A percentile compares a stretch with the other conserved stretches of the same genome.
phyloP scores from a whole-genome alignment of 2,888 invertebrate species.

The Eudasyphora cyanicolor region DNA sequence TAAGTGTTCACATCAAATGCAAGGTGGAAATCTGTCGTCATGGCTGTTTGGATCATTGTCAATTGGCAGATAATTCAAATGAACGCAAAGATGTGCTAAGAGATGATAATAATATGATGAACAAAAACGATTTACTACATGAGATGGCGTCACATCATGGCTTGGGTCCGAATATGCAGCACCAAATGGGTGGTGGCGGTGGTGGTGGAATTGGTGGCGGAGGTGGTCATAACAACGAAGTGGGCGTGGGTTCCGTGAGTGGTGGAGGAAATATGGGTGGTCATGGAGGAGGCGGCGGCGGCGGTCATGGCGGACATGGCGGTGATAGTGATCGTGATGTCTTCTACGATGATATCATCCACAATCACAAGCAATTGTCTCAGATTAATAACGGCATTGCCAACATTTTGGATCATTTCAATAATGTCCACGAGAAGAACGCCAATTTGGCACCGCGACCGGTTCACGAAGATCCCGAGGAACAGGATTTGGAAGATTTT shows the following conservation, averaged over 20 bases:
- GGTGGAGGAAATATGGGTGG: slow-evolving; percentile 36
- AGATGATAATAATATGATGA: slow-evolving; percentile 74
- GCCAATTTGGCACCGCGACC: slow-evolving; percentile 76
- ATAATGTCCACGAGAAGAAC: slow-evolving; percentile 74
- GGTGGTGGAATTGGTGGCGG: slow-evolving; percentile 23
- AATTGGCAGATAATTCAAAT: slow-evolving; percentile 83
- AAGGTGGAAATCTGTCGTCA: slow-evolving; percentile 96
- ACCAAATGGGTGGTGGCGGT: slow-evolving; percentile 40
- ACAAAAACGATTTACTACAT: slow-evolving; percentile 74
- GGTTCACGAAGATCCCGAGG: slow-evolving; percentile 80
- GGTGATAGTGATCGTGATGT: slow-evolving; percentile 79
- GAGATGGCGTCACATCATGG: slow-evolving; percentile 66
- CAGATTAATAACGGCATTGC: slow-evolving; percentile 77
- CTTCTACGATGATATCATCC: slow-evolving; percentile 84
- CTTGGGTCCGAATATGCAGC: not conserved
- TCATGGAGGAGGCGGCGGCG: not conserved
- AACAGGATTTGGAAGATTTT: slow-evolving; percentile 76
- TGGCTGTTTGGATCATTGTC: slow-evolving; percentile 95
- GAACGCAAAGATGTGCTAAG: slow-evolving; percentile 79
- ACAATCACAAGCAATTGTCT: slow-evolving; percentile 82
- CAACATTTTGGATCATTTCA: slow-evolving; percentile 74
- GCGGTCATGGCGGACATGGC: slow-evolving; percentile 42
- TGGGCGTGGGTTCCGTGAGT: slow-evolving; percentile 43
- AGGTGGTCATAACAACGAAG: slow-evolving; percentile 16
- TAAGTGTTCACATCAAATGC: slow-evolving; percentile 95